phyloP scores from a whole-genome alignment of 1,140 invertebrate species.

The Orussus abietinus region DNA sequence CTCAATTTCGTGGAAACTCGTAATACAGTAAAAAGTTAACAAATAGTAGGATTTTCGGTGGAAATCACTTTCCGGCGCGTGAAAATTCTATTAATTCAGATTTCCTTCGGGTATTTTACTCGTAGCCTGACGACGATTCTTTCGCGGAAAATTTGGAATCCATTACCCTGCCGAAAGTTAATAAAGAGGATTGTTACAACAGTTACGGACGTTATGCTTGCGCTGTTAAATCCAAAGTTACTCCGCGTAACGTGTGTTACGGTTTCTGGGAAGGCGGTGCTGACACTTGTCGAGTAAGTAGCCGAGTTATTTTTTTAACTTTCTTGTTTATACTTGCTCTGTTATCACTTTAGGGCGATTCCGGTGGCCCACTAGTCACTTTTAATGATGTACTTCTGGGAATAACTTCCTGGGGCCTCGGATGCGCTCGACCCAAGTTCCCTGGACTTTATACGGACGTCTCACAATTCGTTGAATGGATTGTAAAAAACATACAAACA shows the following conservation, averaged over 20 bases:
- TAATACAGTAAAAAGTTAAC: too few relatives aligned
- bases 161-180: conserved; percentile 22
- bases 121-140: too few relatives aligned
- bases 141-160: conserved; percentile 19
- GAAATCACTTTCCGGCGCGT: too few relatives aligned
- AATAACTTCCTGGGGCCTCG: conserved; percentile 62
- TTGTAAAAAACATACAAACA: too few relatives aligned
- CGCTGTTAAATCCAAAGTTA: too few relatives aligned
- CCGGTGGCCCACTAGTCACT: conserved; percentile 62
- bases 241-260: conserved; percentile 26
- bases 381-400: conserved; percentile 53
- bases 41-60: too few relatives aligned
- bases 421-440: conserved; percentile 53
- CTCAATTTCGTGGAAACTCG: too few relatives aligned
- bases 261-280: conserved; percentile 25
- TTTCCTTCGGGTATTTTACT: too few relatives aligned
- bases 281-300: conserved; percentile 39
- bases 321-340: neutral
- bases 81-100: too few relatives aligned
- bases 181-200: conserved; percentile 9
- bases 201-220: conserved; percentile 21
- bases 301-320: too few relatives aligned
- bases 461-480: conserved; percentile 41
- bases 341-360: conserved; percentile 57
- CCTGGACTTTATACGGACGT: conserved; percentile 64